Evolutionary conservation across 2,113 vertebrate species (phyloP).

Genomic region (Thunnus thynnus): DNA sequence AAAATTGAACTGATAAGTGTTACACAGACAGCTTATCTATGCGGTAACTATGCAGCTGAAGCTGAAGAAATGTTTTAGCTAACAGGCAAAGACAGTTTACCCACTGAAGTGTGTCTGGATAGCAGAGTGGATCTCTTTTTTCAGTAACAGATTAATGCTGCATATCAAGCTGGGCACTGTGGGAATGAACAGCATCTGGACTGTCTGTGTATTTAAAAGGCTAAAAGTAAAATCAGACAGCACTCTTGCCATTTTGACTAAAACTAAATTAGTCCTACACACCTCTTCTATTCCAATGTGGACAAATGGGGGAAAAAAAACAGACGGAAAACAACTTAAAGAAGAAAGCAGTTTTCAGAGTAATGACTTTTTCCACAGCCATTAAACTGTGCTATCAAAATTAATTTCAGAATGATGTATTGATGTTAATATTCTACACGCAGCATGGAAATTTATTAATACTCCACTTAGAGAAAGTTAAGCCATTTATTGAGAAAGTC

Average conservation of each 20-base stretch:
- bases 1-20: too few relatives aligned
- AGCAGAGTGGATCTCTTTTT: neutral
- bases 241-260: neutral
- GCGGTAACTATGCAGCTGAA: too few relatives aligned
- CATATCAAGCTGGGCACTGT: slow-evolving; percentile 11
- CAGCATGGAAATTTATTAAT: neutral
- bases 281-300: neutral
- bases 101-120: neutral
- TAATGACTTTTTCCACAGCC: neutral
- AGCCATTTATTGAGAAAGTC: neutral
- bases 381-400: neutral
- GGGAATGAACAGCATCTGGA: slow-evolving; percentile 31
- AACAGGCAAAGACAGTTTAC: neutral
- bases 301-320: neutral
- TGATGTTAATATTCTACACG: neutral
- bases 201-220: slow-evolving; percentile 15
- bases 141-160: slow-evolving; percentile 24
- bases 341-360: neutral
- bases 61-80: too few relatives aligned
- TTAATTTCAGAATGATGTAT: neutral
- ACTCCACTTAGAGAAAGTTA: slow-evolving; percentile 1
- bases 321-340: neutral
- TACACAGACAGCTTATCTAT: too few relatives aligned
- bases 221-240: slow-evolving; percentile 23
- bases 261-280: neutral